Evolutionary conservation across 2,888 invertebrate genomes (phyloP), one percentile per base, ranked within the genome.

Genomic region (Notocelia uddmanniana): DNA sequence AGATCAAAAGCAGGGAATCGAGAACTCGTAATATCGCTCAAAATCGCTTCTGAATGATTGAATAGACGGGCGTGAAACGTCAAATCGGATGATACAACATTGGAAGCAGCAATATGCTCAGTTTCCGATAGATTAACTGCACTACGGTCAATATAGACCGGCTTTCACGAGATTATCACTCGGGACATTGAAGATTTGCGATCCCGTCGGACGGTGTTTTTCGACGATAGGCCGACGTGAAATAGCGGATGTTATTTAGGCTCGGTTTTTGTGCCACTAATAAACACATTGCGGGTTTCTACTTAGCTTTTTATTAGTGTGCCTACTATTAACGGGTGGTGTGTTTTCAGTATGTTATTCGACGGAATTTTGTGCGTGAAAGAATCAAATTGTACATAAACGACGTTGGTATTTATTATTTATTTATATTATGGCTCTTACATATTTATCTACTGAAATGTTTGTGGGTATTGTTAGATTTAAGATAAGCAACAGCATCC

Each of bases 71-170:
- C 57, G 55, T 23, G 19, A 48, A 69, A 60, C 69, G 50, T 19
- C 48, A 48, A 48, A 57, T 63, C 59, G 52, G 19, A 63, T 52
- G 54, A 26, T 31, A 54, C 54, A 62, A 54, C 41, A 63, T 50
- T 37, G 41, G n/a, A 57, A 23, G 41, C 52, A 3, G 41, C 58
- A 58, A 66, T 70, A 59, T 70, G 37, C 21, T 26, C 70, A 50
- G 64, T 58, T 67, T 71, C 45, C 26, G 71, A 48, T 23, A 31
- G 41, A 67, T 54, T 70, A 70, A 70, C 50, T 64, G 41, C 58
- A 2, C 34, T 13, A 37, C 57, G 52, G 26, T 41, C 64, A 50
- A 70, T 41, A 69, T n/a, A 31, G 55, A 11, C 19, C 26, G 64
- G 64, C 58, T 70, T 64, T 26, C 58, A 26, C 19, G 48, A 58